Base-by-base conservation (phyloP, 2,888 invertebrate species). In the Pterostichus niger region DNA sequence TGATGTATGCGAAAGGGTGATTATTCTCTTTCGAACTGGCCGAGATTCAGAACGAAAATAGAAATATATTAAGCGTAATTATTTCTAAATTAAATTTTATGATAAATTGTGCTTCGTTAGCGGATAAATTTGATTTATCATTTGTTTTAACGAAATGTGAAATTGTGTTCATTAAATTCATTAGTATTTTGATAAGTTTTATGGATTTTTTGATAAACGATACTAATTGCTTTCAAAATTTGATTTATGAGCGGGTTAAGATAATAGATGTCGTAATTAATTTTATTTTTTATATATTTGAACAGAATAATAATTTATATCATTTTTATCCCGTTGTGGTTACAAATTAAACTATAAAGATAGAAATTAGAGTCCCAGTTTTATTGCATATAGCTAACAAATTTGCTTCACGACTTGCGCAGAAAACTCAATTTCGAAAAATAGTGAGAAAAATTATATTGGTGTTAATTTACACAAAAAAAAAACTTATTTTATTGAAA, bases 161-260 rank as follows among this genome's bases (percentile, higher is more conserved):
- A 71, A 71, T 71, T 46, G 68, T 17, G 64, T 64, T 44, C 68
- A 71, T 71, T 71, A 71, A 44, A 56, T 71, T 71, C 46, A 71
- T 71, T 71, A 17, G 44, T 11, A 31, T 64, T 61, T 64, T 64
- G 64, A 40, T 64, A 35, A 64, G 35, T 64, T 59, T 59, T 40
- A 64, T 64, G 13, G 6, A 13, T 64, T 64, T 33, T 64, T 64
- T 49, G 49, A 6, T 35, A 33, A 61, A 64, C 35, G 64, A 64
- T 49, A 49, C 49, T n/a, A 49, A 49, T n/a, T 49, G 49, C n/a
- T 49, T 13, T 49, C 49, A 49, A n/a, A 49, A 11, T 49, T 49
- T 49, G 49, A 49, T 49, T 49, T 49, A 49, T 49, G 49, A n/a
- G 6, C 40, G 49, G 10, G 49, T 49, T 49, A 13, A 49, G 49